Conservation (phyloP, 2,888 invertebrate species). For the Rugalucina vietnamica region DNA sequence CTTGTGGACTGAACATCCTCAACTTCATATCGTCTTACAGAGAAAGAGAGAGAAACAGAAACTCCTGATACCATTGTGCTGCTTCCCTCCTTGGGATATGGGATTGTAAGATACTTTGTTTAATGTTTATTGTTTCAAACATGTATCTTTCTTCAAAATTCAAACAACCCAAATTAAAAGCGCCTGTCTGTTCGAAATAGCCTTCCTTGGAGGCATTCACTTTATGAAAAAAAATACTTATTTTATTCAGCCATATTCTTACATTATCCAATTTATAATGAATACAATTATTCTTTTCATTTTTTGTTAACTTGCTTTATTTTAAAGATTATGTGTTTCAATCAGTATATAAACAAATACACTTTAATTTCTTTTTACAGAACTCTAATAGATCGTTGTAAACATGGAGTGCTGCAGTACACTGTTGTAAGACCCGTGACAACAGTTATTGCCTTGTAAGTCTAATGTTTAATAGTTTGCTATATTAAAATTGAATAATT, state of each 20-base stretch:
- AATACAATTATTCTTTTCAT: no score
- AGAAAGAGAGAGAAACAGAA: constrained; percentile 90
- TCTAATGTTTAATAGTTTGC: no score
- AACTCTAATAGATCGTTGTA: constrained; percentile 96
- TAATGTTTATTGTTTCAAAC: neutral
- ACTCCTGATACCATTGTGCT: constrained; percentile 96
- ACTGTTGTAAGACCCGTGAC: constrained; percentile 95
- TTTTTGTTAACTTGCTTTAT: no score
- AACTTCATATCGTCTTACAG: constrained; percentile 88
- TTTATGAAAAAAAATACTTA: no score
- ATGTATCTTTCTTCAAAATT: no score
- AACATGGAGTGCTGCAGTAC: constrained; percentile 98
- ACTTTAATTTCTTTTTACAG: constrained; percentile 86
- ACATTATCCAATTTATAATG: no score
- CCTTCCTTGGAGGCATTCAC: no score
- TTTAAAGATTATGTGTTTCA: no score
- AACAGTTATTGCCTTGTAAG: constrained; percentile 95
- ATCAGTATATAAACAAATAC: no score
- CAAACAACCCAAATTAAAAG: no score
- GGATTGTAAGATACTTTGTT: constrained; percentile 88
- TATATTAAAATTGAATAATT: no score
- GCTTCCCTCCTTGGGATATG: constrained; percentile 94
- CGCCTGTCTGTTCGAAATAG: no score
- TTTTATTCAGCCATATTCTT: neutral
- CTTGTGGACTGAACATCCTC: constrained; percentile 91